Base-by-base conservation (phyloP, 2,113 vertebrate species). In the Oncorhynchus mykiss region DNA sequence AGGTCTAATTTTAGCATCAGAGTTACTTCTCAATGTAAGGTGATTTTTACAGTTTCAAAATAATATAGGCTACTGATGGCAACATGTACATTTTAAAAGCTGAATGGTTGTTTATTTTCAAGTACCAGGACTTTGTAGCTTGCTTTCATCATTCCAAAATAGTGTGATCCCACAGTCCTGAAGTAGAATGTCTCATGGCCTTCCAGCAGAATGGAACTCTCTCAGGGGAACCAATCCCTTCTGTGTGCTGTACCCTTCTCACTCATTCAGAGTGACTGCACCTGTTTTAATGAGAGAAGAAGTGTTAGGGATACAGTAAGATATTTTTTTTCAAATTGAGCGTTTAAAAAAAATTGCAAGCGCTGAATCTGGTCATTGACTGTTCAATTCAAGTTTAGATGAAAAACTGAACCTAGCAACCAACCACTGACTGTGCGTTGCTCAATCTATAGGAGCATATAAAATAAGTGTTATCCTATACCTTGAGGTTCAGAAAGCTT, bases 381-480 rank as follows among this genome's bases (percentile, higher is more conserved):
- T 34, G 31, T 45, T 68, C 9, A 68, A 34, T 68, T 34, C 3
- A 31, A 31, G 27, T 69, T 51, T 60, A 22, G 18, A 34, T 22
- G 14, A 34, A 20, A 34, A 34, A 20, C 67, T 18, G 18, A 68
- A 29, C 27, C 67, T 34, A 18, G 65, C 65, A 24, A 49, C 59
- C 45, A 66, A 8, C 12, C 39, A 64, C 70, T 65, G 14, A 39
- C 34, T 24, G 27, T 29, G 39, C 24, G 73, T 68, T 64, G 57
- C 86, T 89, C 60, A 81, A 84, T 91, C 89, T 91, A 90, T 91
- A 91, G 87, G 79, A 60, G 84, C 86, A 72, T 90, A 89, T 87
- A 88, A 92, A 92, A 92, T 89, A 87, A 77, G 71, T 88, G 89
- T 90, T 88, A 91, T 86, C 25, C 86, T 91, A 91, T 82, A 91